Conservation (phyloP, 2,113 vertebrate species). For the Podarcis cretensis region DNA sequence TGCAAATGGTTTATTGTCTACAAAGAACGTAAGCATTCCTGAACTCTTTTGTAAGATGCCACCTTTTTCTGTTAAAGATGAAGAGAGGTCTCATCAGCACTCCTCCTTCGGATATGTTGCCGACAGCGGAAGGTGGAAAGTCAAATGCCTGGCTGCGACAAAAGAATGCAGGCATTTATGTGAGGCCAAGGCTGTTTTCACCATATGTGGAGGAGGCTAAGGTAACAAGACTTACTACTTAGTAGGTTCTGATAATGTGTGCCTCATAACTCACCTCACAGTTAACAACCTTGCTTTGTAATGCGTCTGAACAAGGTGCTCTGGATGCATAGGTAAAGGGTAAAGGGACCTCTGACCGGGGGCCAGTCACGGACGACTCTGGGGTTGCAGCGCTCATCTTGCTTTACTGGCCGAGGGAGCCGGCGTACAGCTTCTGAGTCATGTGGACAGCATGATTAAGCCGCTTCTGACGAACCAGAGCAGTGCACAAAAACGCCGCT, state of each 20-base stretch:
- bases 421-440: no score
- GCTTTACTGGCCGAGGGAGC: no score
- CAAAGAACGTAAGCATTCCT: neutral
- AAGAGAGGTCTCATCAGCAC: constrained; percentile 98
- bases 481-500: no score
- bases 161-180: constrained; percentile 95
- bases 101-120: constrained; percentile 97
- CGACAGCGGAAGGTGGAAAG: constrained; percentile 93
- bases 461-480: no score
- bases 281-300: neutral
- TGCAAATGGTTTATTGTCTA: neutral
- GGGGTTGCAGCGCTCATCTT: no score
- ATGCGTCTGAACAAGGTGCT: constrained; percentile 28
- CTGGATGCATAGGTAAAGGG: constrained; percentile 30
- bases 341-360: no score
- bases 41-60: neutral
- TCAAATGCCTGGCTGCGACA: constrained; percentile 96
- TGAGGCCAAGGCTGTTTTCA: constrained; percentile 89
- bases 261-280: neutral
- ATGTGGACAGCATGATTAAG: no score
- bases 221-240: constrained; percentile 78
- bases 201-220: constrained; percentile 97
- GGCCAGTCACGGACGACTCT: no score
- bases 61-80: constrained; percentile 79
- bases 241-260: neutral